Percentiles rank a stretch among this genome's conserved stretches.
Conservation (phyloP, 2,888 invertebrate species). For the Euphydryas editha region DNA sequence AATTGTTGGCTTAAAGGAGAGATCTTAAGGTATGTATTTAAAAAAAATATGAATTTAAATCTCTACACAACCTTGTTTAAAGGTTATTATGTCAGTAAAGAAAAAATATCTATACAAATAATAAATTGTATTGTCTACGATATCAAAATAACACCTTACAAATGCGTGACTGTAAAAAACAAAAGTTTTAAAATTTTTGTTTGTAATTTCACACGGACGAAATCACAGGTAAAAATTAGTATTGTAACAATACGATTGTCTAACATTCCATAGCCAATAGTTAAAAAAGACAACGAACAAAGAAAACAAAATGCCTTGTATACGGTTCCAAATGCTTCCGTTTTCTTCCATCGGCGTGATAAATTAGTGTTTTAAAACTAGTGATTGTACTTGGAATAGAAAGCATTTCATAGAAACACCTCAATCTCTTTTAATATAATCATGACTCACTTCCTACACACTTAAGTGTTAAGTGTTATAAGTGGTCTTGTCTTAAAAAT, state of each 20-base stretch:
- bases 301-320: slow-evolving; percentile 1
- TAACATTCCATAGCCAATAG: not conserved
- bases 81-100: too few species aligned
- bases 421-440: not conserved
- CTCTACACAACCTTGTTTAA: too few species aligned
- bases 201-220: not conserved
- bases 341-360: slow-evolving; percentile 4
- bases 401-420: not conserved
- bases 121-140: too few species aligned
- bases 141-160: too few species aligned
- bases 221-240: not conserved
- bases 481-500: too few species aligned
- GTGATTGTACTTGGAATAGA: slow-evolving; percentile 4
- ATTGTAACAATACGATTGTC: not conserved
- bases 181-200: not conserved
- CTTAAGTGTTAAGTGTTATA: not conserved
- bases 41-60: too few species aligned
- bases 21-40: not conserved
- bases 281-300: not conserved
- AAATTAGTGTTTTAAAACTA: slow-evolving; percentile 1
- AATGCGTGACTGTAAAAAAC: too few species aligned
- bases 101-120: too few species aligned
- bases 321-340: not conserved
- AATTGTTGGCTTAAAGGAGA: not conserved
- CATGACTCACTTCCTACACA: not conserved